Conservation (phyloP, 2,888 invertebrate species). For the Lepidochrysops patricia region DNA sequence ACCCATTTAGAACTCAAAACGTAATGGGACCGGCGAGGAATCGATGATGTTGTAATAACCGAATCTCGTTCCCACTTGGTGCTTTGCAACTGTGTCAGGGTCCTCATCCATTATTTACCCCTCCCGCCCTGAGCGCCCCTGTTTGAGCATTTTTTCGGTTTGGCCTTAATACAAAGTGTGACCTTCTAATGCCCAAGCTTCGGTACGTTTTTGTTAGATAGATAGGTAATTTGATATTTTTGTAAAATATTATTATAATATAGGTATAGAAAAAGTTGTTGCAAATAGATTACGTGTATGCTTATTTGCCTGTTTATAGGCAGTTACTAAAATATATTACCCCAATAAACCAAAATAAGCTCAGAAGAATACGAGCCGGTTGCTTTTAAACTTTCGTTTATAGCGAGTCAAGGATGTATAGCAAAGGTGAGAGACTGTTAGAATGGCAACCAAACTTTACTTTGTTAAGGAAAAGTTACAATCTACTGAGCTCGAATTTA, state of each 20-base stretch:
- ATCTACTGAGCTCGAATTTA: constrained; percentile 4
- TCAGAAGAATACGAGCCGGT: not conserved
- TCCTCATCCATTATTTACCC: constrained; percentile 58
- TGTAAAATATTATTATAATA: not conserved
- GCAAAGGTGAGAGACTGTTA: constrained; percentile 28
- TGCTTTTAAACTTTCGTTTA: not conserved
- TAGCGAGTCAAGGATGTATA: constrained; percentile 5
- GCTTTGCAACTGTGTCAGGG: constrained; percentile 71
- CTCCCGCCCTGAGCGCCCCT: constrained; percentile 42
- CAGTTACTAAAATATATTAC: not conserved
- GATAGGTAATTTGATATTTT: not conserved
- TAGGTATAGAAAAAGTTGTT: no score
- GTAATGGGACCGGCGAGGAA: constrained; percentile 54
- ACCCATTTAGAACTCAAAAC: constrained; percentile 66
- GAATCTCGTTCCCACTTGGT: constrained; percentile 63
- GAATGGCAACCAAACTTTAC: constrained; percentile 37
- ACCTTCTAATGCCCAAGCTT: not conserved
- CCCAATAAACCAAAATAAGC: not conserved
- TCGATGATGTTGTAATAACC: constrained; percentile 63
- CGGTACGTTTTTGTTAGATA: not conserved
- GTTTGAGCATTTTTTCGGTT: constrained; percentile 29
- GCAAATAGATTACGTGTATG: no score
- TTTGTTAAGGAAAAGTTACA: constrained; percentile 44
- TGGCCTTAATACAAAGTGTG: constrained; percentile 31
- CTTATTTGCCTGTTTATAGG: no score